Evolutionary conservation across 2,113 vertebrate genomes (phyloP).

Genomic region (Mystacornis crossleyi): DNA sequence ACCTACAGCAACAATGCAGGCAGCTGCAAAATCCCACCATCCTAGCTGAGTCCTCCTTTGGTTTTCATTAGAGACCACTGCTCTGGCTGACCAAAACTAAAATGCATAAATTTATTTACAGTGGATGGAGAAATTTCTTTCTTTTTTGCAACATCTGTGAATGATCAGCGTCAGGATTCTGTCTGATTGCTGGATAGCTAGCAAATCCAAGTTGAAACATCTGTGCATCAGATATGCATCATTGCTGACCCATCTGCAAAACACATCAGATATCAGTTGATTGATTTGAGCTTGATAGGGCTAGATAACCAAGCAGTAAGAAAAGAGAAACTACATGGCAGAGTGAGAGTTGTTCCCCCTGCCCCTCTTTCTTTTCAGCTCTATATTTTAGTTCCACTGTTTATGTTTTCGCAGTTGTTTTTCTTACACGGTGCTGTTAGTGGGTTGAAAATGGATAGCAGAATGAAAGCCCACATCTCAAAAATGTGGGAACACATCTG

Average conservation of each 20-base stretch:
- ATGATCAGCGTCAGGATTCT: constrained; percentile 12
- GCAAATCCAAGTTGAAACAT: constrained; percentile 48
- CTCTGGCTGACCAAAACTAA: background rate
- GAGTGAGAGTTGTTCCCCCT: background rate
- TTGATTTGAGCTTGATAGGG: background rate
- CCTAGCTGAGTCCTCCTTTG: background rate
- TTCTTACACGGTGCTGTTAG: background rate
- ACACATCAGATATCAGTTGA: background rate
- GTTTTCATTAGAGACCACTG: background rate
- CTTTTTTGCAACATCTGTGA: constrained; percentile 1
- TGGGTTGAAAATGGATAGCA: background rate
- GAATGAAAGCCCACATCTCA: background rate
- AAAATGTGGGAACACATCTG: background rate
- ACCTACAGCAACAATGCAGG: background rate
- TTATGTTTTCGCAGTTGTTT: background rate
- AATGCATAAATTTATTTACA: background rate
- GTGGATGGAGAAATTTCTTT: background rate
- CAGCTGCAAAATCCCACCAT: background rate
- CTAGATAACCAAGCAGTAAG: background rate
- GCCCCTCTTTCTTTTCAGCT: background rate
- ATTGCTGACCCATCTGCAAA: background rate
- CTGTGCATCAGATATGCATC: constrained; percentile 14
- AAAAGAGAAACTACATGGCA: background rate
- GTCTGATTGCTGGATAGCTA: constrained; percentile 19
- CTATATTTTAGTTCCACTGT: background rate